Evolutionary conservation across 1,140 invertebrate species (phyloP), one percentile per base, ranked within the genome.

Genomic region (Rhizoglyphus robini): DNA sequence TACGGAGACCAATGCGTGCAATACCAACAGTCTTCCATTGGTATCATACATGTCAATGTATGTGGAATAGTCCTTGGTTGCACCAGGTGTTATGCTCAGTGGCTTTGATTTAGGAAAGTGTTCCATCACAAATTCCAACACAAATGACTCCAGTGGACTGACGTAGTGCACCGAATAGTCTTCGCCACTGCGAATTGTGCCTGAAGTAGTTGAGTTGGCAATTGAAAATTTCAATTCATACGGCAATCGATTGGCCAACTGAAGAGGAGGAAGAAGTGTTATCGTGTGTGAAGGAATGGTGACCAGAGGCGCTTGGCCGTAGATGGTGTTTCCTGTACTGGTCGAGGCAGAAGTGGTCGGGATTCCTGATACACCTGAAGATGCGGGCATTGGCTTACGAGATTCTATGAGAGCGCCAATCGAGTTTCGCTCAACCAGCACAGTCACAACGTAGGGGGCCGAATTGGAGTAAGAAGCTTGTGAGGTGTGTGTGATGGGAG

Each of bases 381-480:
- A 51, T 23, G 13, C 8, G 13, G 8, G 48, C 15, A 51, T 2
- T 11, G 25, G 29, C 15, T 66, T 67, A 32, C 38, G 13, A 3
- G 32, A 18, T 15, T 23, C 20, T 27, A 60, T 46, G 3, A 60
- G 29, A 11, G 58, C 67, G 88, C 87, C 25, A 78, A 72, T 2
- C 89, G 88, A 79, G 86, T 94, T 87, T 67, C 86, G 79, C 61
- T 82, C 80, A 30, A 92, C 82, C 51, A 84, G 83, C 25, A 86
- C 84, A 75, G 86, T 88, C 76, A 91, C 88, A 70, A 88, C 87
- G 70, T 67, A 77, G 65, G 62, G 57, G 46, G 32, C 60, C 34
- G 65, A 63, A 60, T 20, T 66, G 32, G 23, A 70, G 29, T 63
- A 62, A 57, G 57, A 62, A 46, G 48, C 68, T 20, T 65, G 63